Evolutionary conservation across 2,113 vertebrate genomes (phyloP), one percentile per base, ranked within the genome.

Genomic region (Reinhardtius hippoglossoides): DNA sequence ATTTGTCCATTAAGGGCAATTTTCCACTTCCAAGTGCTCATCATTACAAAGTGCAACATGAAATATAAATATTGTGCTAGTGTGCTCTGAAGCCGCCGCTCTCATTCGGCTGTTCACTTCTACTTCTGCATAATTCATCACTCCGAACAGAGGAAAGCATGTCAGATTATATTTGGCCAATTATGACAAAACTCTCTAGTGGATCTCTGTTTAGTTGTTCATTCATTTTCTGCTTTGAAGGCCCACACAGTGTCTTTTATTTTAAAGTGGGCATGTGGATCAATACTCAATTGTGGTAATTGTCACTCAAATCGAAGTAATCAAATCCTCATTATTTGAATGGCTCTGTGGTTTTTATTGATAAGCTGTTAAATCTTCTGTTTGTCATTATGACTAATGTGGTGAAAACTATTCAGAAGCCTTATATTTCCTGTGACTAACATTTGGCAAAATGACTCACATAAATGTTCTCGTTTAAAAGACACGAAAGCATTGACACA

Each of bases 71-170:
- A 84, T 84, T 82, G 78, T 67, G 72, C 65, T n/a, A 58, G 24
- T 68, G 44, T 82, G 52, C 73, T 80, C 52, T 68, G 55, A 50
- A 70, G 42, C 57, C 62, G 65, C 57, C 46, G 35, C 75, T 85
- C 81, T 89, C 75, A 83, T 83, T 86, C 68, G 59, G 52, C 66
- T 26, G 40, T 67, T 81, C 63, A 69, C 72, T 88, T 84, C 46
- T 71, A 23, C 67, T 83, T 61, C 71, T 90, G 87, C 84, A 89
- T 89, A 83, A 91, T 91, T 89, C 40, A 91, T 74, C 67, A 65
- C 63, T 71, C 82, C 58, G 56, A 76, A 81, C 58, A 76, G 66
- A 78, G 48, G 58, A 85, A 84, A 84, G 54, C 56, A 56, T 58
- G 71, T 82, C 76, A 70, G 80, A 78, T 87, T 72, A 85, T 85